Evolutionary conservation across 2,113 vertebrate species (phyloP).

Genomic region (Desmodus rotundus): DNA sequence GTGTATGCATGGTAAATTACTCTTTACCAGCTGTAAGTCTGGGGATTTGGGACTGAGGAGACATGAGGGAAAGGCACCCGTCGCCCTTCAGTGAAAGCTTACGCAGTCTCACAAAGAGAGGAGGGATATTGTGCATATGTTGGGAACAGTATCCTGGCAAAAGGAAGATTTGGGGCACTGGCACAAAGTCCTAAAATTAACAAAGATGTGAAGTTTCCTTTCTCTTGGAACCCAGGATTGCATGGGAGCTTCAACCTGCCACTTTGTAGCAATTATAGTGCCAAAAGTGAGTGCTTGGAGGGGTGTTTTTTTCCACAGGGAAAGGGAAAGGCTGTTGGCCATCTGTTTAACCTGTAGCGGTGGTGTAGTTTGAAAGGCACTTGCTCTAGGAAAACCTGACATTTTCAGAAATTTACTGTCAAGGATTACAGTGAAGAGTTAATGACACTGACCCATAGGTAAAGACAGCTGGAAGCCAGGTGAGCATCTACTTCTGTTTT

Average conservation of each 20-base stretch:
- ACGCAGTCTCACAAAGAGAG: background rate
- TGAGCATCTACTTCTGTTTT: constrained; percentile 11
- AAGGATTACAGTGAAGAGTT: constrained; percentile 12
- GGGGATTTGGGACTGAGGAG: background rate
- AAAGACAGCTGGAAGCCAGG: constrained; percentile 30
- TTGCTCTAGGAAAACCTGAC: background rate
- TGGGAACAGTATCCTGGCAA: background rate
- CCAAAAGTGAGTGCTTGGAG: background rate
- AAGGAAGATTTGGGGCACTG: background rate
- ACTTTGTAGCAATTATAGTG: background rate
- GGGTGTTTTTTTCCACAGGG: background rate
- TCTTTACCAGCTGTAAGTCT: background rate
- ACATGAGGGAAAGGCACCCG: background rate
- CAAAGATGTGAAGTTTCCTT: constrained; percentile 15
- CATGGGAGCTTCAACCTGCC: background rate
- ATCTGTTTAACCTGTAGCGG: constrained; percentile 17
- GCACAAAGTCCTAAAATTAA: background rate
- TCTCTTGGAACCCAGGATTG: constrained; percentile 16
- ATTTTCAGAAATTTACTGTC: background rate
- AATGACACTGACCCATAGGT: background rate
- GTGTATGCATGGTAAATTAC: background rate
- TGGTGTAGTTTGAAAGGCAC: background rate
- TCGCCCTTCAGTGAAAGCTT: background rate
- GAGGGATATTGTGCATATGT: background rate
- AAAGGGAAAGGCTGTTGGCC: constrained; percentile 30